These are phyloP conservation scores for Conops quadrifasciatus DNA, from an alignment of 2,888 invertebrate genomes.

Conservation along the genomic window DNA sequence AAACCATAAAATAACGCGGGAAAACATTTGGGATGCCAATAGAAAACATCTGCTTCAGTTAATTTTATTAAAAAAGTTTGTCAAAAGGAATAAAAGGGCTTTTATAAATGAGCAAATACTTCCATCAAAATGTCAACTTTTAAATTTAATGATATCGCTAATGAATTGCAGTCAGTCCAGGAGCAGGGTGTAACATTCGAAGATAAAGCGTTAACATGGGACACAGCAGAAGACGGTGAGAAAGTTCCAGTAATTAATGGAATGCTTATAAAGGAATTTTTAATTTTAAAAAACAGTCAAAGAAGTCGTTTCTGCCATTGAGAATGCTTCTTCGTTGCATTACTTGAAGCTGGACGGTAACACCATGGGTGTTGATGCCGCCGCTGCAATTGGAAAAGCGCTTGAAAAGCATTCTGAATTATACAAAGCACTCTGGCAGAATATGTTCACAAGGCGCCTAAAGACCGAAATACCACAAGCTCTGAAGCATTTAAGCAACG, in stretches of 20 bases:
- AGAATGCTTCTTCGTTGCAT: constrained; percentile 73
- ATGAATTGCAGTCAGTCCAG: constrained; percentile 47
- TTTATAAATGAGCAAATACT: too few species aligned
- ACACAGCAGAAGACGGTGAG: constrained; percentile 82
- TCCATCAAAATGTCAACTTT: constrained; percentile 44
- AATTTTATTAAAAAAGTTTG: too few species aligned
- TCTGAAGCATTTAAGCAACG: constrained; percentile 79
- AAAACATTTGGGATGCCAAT: too few species aligned
- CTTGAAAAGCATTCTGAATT: constrained; percentile 81
- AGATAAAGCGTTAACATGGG: constrained; percentile 80
- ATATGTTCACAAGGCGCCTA: constrained; percentile 95
- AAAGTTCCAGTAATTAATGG: neutral
- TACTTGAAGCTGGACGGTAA: constrained; percentile 90
- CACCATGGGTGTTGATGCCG: constrained; percentile 90
- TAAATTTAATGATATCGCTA: constrained; percentile 50
- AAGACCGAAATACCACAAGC: constrained; percentile 96
- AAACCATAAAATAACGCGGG: too few species aligned
- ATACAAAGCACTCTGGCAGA: constrained; percentile 89
- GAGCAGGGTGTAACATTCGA: constrained; percentile 80
- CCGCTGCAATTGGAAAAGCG: constrained; percentile 82
- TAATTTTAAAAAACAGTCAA: constrained; percentile 68
- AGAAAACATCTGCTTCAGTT: too few species aligned
- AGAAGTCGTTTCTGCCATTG: constrained; percentile 79
- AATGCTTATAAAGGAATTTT: neutral
- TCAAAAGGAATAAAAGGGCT: too few species aligned